These are phyloP conservation scores for Hydrotaea diabolus DNA, from an alignment of 2,888 invertebrate species.

Conservation along the genomic window DNA sequence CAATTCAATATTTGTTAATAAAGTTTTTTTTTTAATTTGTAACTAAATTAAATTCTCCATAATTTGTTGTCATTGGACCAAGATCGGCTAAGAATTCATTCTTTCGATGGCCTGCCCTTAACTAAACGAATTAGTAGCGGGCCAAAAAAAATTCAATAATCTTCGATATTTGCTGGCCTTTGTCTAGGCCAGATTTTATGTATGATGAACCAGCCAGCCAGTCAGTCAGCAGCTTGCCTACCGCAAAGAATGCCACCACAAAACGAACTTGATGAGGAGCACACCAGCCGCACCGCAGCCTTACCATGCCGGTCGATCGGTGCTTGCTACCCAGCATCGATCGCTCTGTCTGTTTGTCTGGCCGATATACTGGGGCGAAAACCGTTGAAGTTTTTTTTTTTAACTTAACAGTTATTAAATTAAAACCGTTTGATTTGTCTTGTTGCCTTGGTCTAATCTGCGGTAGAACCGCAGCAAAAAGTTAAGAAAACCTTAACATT, in stretches of 20 bases:
- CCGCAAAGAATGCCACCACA: slow-evolving; percentile 7
- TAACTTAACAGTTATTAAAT: slow-evolving; percentile 4
- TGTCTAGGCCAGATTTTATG: slow-evolving; percentile 7
- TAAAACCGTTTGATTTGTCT: slow-evolving; percentile 11
- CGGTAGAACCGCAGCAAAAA: not conserved
- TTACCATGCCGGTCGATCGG: not conserved
- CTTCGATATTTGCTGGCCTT: not conserved
- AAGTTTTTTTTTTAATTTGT: no score
- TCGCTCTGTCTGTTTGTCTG: not conserved
- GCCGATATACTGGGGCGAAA: not conserved
- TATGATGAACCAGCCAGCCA: not conserved
- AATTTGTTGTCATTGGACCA: no score
- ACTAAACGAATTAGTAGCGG: not conserved
- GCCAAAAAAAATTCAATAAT: not conserved
- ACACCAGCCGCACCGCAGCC: no score
- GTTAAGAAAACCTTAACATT: slow-evolving; percentile 18
- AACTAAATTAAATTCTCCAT: no score
- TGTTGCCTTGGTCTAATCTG: not conserved
- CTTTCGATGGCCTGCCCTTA: not conserved
- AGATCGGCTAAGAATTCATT: not conserved
- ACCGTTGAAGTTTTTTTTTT: slow-evolving; percentile 19
- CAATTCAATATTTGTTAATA: no score
- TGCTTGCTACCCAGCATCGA: not conserved
- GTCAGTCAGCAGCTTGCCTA: no score
- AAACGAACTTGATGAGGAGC: not conserved